Evolutionary conservation across 1,140 invertebrate species (phyloP).

Genomic region (Heliconius eleuchia): DNA sequence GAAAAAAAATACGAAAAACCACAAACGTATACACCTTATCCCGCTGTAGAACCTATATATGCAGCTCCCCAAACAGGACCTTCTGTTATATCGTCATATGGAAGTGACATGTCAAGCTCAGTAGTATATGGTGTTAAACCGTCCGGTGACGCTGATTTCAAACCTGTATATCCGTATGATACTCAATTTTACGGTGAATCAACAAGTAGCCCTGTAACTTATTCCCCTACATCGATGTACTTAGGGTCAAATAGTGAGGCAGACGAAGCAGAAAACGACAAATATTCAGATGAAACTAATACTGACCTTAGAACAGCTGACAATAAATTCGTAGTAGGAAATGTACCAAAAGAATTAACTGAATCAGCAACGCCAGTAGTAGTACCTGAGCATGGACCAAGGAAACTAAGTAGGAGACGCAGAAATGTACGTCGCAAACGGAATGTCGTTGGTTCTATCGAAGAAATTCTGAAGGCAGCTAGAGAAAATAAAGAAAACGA

Average conservation of each 20-base stretch:
- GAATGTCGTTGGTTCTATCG: conserved; percentile 61
- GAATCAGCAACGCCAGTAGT: conserved; percentile 81
- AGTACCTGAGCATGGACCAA: conserved; percentile 83
- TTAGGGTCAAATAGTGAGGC: conserved; percentile 73
- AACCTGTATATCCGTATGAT: conserved; percentile 72
- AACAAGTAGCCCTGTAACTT: conserved; percentile 65
- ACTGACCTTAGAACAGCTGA: conserved; percentile 49
- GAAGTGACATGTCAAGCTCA: conserved; percentile 62
- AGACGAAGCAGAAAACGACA: conserved; percentile 60
- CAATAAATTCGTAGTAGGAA: conserved; percentile 82
- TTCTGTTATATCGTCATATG: conserved; percentile 57
- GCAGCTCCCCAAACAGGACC: conserved; percentile 65
- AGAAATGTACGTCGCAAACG: conserved; percentile 56
- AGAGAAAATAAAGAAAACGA: conserved; percentile 67
- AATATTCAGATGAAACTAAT: conserved; percentile 59
- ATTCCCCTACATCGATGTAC: conserved; percentile 74
- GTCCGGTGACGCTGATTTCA: conserved; percentile 67
- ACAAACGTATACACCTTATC: conserved; percentile 60
- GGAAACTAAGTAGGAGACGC: conserved; percentile 72
- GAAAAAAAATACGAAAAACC: conserved; percentile 63
- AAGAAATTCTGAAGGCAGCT: conserved; percentile 68
- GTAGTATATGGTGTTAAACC: conserved; percentile 74
- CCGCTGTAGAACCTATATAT: conserved; percentile 75
- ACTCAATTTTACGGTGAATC: conserved; percentile 70
- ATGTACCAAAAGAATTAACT: conserved; percentile 79